These are phyloP conservation scores for Colinus virginianus DNA, from an alignment of 2,113 vertebrate genomes.

Conservation along the genomic window DNA sequence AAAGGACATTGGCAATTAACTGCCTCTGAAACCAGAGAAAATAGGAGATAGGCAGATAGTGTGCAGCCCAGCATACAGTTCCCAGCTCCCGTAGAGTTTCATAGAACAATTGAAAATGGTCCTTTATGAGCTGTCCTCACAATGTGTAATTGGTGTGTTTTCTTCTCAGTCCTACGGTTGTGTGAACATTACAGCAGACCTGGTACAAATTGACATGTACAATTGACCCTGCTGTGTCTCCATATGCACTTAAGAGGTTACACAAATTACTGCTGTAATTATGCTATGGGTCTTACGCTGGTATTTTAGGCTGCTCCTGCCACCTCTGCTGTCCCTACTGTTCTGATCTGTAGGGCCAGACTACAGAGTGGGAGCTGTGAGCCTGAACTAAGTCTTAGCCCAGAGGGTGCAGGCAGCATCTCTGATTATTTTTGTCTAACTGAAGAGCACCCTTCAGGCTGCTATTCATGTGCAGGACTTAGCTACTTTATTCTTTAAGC, in stretches of 20 bases:
- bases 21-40: neutral
- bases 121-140: neutral
- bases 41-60: neutral
- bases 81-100: neutral
- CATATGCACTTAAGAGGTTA: accelerated
- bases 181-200: neutral
- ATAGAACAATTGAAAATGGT: neutral
- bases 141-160: no score
- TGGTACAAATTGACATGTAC: accelerated
- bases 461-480: neutral
- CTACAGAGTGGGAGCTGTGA: accelerated
- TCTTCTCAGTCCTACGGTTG: neutral
- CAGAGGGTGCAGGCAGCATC: neutral
- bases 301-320: neutral
- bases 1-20: neutral
- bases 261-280: accelerated
- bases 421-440: neutral
- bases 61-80: neutral
- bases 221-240: accelerated
- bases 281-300: neutral
- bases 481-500: neutral
- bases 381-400: neutral
- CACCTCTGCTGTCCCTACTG: neutral
- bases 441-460: neutral
- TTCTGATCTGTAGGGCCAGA: neutral